These are phyloP conservation scores for Xenops minutus DNA, from an alignment of 2,797 vertebrate species.

Conservation along the genomic window DNA sequence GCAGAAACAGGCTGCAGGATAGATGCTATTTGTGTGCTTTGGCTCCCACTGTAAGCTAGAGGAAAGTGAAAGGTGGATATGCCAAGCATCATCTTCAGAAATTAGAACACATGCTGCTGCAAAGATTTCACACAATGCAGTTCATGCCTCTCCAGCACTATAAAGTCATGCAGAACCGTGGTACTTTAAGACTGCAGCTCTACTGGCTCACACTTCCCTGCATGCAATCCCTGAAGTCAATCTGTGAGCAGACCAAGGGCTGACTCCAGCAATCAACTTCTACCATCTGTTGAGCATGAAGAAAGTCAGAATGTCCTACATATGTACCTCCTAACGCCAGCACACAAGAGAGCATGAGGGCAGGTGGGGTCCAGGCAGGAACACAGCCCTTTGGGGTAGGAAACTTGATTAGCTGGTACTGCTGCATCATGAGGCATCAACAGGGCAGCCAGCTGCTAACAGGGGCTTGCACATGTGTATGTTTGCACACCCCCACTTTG, in stretches of 20 bases:
- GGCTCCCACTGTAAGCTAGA: not conserved
- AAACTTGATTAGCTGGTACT: not conserved
- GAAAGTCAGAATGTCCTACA: not conserved
- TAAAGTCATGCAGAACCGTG: not conserved
- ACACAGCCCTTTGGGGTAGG: not conserved
- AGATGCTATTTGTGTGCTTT: not conserved
- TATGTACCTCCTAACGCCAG: not conserved
- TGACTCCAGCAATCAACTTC: not conserved
- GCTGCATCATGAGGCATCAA: not conserved
- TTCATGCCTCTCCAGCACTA: not conserved
- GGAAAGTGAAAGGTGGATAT: not conserved
- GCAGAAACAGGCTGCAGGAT: not conserved
- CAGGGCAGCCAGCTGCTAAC: not conserved
- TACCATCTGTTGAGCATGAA: fast-evolving
- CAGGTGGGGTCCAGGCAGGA: not conserved
- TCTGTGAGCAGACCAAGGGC: not conserved
- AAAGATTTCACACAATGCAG: not conserved
- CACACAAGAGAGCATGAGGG: not conserved
- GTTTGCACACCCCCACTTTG: not conserved
- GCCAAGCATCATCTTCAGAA: not conserved
- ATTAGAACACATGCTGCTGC: not conserved
- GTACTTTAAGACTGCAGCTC: not conserved
- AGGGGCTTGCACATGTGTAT: fast-evolving
- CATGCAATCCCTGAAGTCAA: not conserved
- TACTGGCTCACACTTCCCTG: not conserved